phyloP scores from a whole-genome alignment of 2,113 vertebrate genomes.

The Aplodontia rufa region DNA sequence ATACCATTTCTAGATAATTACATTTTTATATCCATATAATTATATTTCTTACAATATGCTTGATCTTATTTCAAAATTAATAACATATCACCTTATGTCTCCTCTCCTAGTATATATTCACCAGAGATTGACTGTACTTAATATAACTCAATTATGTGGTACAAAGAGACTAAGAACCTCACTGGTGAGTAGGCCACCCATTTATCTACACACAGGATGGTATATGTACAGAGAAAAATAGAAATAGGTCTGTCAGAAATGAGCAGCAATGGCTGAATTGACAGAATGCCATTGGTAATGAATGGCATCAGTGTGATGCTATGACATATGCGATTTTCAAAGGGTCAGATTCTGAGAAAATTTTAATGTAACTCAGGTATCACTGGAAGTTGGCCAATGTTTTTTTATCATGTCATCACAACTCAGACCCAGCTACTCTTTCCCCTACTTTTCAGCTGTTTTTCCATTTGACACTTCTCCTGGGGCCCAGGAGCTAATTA shows the following conservation, averaged over 20 bases:
- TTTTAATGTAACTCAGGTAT: neutral
- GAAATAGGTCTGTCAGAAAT: neutral
- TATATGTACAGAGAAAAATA: neutral
- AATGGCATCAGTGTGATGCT: neutral
- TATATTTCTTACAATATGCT: neutral
- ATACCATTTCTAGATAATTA: neutral
- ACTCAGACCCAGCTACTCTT: neutral
- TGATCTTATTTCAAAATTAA: neutral
- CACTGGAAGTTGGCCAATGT: neutral
- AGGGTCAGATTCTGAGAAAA: neutral
- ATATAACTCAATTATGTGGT: neutral
- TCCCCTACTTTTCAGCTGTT: neutral
- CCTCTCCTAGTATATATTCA: neutral
- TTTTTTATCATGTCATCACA: neutral
- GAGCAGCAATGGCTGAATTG: neutral
- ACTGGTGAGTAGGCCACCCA: neutral
- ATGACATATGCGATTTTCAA: neutral
- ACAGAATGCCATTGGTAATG: neutral
- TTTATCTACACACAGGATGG: neutral
- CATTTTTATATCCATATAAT: neutral
- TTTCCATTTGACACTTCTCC: neutral
- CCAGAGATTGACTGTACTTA: neutral
- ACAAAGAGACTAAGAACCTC: neutral
- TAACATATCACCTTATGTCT: neutral
- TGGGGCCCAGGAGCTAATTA: slow-evolving; percentile 48